phyloP scores from a whole-genome alignment of 2,113 vertebrate genomes.

The Epinephelus moara region DNA sequence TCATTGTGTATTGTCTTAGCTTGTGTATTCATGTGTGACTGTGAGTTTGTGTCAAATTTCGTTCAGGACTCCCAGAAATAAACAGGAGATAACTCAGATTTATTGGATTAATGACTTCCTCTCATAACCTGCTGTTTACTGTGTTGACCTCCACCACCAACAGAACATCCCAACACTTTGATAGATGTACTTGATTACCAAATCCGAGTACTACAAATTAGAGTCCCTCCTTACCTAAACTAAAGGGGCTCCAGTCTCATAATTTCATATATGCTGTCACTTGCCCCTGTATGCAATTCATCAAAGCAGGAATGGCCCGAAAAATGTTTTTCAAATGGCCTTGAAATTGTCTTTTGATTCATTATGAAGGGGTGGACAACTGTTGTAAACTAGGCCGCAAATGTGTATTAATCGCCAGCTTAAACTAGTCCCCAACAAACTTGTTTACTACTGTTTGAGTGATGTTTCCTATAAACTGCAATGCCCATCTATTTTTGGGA shows the following conservation, averaged over 20 bases:
- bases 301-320: slow-evolving; percentile 1
- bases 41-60: background rate
- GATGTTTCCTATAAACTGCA: background rate
- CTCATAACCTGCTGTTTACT: slow-evolving; percentile 8
- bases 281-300: slow-evolving; percentile 1
- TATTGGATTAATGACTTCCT: slow-evolving; percentile 14
- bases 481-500: background rate
- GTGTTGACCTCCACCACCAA: slow-evolving; percentile 8
- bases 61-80: slow-evolving; percentile 9
- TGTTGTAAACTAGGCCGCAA: background rate
- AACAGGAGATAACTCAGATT: slow-evolving; percentile 27
- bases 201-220: slow-evolving; percentile 23
- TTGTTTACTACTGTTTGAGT: background rate
- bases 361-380: background rate
- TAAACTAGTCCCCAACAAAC: background rate
- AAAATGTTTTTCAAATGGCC: background rate
- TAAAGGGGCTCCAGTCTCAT: slow-evolving; percentile 2
- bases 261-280: background rate
- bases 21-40: slow-evolving; percentile 4
- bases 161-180: slow-evolving; percentile 7
- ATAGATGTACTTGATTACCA: slow-evolving; percentile 42
- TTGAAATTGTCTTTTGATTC: background rate
- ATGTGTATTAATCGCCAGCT: background rate
- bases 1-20: slow-evolving; percentile 2
- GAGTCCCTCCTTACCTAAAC: slow-evolving; percentile 1